Conservation (phyloP, 2,888 invertebrate species). For the Lymantria dispar region DNA sequence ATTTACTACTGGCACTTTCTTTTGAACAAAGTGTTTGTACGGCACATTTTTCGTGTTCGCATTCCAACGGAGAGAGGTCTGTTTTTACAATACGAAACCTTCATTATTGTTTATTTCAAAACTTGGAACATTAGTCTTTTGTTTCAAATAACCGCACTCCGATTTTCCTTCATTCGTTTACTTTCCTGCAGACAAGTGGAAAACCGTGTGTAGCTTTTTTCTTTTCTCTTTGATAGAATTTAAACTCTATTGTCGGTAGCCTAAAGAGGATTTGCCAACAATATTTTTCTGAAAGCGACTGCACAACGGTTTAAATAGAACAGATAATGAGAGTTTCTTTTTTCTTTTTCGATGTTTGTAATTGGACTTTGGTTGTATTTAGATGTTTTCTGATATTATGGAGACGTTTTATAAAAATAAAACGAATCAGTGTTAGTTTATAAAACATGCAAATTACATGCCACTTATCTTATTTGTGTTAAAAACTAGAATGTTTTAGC, state of each 20-base stretch:
- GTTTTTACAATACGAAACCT: constrained; percentile 25
- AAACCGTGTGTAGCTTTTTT: constrained; percentile 42
- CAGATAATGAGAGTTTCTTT: constrained; percentile 50
- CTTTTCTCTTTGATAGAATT: constrained; percentile 13
- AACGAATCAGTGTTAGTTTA: constrained; percentile 15
- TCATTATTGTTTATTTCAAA: constrained; percentile 39
- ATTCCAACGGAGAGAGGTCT: constrained; percentile 38
- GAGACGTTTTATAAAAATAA: constrained; percentile 16
- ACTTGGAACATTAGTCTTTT: constrained; percentile 43
- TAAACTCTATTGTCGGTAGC: constrained; percentile 18
- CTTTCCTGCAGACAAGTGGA: constrained; percentile 54
- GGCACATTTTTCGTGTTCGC: constrained; percentile 26
- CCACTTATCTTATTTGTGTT: background rate
- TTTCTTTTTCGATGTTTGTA: constrained; percentile 45
- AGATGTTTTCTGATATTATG: constrained; percentile 21
- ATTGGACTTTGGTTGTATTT: constrained; percentile 34
- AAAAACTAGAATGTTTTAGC: background rate
- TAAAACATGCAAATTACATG: constrained; percentile 6
- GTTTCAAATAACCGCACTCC: constrained; percentile 52
- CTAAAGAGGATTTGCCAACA: constrained; percentile 22
- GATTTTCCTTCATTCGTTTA: constrained; percentile 60
- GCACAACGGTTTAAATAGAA: constrained; percentile 47
- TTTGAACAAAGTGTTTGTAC: constrained; percentile 23
- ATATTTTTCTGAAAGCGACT: constrained; percentile 20
- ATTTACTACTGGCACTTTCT: constrained; percentile 16